These are phyloP conservation scores for Rynchops niger DNA, from an alignment of 2,113 vertebrate genomes.

Conservation along the genomic window DNA sequence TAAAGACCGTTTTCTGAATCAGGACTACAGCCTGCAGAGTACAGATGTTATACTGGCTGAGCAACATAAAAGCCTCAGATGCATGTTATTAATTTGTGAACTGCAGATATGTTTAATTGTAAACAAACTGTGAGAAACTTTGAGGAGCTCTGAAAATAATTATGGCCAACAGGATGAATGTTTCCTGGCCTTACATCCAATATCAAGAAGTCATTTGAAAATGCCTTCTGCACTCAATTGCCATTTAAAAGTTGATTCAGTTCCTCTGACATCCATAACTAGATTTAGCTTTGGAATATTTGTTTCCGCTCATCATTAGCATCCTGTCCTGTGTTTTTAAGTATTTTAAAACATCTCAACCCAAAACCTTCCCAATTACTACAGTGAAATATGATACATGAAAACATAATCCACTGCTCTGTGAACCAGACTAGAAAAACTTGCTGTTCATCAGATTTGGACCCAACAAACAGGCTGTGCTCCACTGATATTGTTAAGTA, in stretches of 20 bases:
- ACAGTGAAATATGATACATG: background rate
- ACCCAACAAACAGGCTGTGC: background rate
- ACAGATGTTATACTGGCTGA: background rate
- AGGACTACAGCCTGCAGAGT: background rate
- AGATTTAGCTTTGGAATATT: background rate
- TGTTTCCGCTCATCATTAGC: background rate
- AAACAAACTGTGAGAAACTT: background rate
- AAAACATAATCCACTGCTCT: background rate
- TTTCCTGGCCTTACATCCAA: background rate
- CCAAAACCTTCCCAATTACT: rapidly evolving
- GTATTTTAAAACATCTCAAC: background rate
- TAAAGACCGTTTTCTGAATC: background rate
- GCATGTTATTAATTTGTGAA: background rate
- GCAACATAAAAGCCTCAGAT: background rate
- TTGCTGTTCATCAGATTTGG: background rate
- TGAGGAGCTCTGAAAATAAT: background rate
- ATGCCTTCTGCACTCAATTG: background rate
- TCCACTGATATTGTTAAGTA: background rate
- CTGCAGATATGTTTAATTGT: background rate
- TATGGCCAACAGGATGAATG: background rate
- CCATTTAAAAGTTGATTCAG: background rate
- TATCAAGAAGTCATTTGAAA: background rate
- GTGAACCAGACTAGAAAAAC: background rate
- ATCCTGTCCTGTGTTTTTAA: background rate
- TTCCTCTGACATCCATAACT: background rate